Evolutionary conservation across 2,888 invertebrate genomes (phyloP), one percentile per base, ranked within the genome.

Genomic region (Silvanus unidentatus): DNA sequence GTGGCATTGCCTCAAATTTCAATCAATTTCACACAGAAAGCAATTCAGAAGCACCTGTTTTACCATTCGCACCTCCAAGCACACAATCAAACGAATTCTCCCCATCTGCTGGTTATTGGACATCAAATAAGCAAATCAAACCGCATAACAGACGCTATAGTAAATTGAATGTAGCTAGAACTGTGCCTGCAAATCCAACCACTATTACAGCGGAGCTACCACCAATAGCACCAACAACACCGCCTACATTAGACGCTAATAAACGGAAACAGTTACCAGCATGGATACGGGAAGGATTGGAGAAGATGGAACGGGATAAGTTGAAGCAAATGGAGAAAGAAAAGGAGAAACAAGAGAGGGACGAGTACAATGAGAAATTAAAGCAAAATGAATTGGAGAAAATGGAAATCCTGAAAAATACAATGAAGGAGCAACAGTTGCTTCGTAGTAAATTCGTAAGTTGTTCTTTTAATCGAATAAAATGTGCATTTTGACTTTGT

Each of bases 221-320:
- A 8, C 15, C 28, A 13, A 34, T 48, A n/a, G 38, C 44, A 8
- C 16, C 34, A 9, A 14, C 42, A 1, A 49, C 68, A 1, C 42
- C 56, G 29, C 36, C 66, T 73, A 9, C 76, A 22, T 73, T 81
- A 66, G 93, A 94, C 71, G 90, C 91, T 11, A 87, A 86, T 12
- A 91, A 91, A 71, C 77, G 94, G 29, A 84, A 92, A 63, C 86
- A 89, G 59, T 76, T 98, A 14, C 98, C 98, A n/a, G 92, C 90
- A 0, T 98, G 98, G 98, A 96, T 98, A 54, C 79, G 96, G 69
- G 96, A 93, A 77, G 92, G 96, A 27, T 73, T 98, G 55, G 97
- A 97, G 66, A 97, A 97, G 76, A 96, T 97, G 92, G 97, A 98
- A 69, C 78, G 89, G 15, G 94, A 96, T 59, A 94, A 95, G 64